Evolutionary conservation across 2,797 vertebrate genomes (phyloP), one percentile per base, ranked within the genome.

Genomic region (Lagodon rhomboides): DNA sequence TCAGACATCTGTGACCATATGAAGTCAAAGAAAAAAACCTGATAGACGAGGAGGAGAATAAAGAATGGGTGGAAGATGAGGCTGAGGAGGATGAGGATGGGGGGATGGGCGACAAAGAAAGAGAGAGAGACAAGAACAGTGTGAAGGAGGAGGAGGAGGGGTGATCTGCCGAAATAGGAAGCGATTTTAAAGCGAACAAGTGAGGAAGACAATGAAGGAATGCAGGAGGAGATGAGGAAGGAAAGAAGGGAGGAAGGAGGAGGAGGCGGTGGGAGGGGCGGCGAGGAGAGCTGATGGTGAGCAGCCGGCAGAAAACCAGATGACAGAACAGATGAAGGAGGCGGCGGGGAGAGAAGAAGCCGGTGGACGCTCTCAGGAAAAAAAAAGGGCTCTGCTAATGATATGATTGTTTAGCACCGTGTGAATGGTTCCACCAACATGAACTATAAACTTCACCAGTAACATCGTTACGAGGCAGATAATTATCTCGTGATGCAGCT

Each of bases 131-230:
- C 25, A n/a, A 78, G 70, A 67, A 82, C 65, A 66, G 81, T 65
- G 38, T 81, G 73, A 72, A 30, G 27, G 50, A 3, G 63, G 56
- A 66, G 53, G 54, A 54, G 43, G 67, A 2, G 59, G 8, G 18
- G 16, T 34, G 16, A 50, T 56, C 43, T 38, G 53, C 77, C 30
- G 41, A 43, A 61, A 49, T 18, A 76, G 64, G 51, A 82, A 61
- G 62, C 20, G 12, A 12, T 30, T 30, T 44, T 30, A 13, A 62
- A 62, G 61, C 10, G 38, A 75, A 41, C 12, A 63, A 68, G 63
- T 30, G 82, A 74, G 56, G 63, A 77, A 67, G 75, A 83, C 69
- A 55, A 74, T 77, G 64, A 55, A 84, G 80, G 69, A 79, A 83
- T 65, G 78, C 13, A 58, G 71, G 51, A 84, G 76, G 53, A 54